Evolutionary conservation across 2,888 invertebrate genomes (phyloP).

Genomic region (Papilio elwesi): DNA sequence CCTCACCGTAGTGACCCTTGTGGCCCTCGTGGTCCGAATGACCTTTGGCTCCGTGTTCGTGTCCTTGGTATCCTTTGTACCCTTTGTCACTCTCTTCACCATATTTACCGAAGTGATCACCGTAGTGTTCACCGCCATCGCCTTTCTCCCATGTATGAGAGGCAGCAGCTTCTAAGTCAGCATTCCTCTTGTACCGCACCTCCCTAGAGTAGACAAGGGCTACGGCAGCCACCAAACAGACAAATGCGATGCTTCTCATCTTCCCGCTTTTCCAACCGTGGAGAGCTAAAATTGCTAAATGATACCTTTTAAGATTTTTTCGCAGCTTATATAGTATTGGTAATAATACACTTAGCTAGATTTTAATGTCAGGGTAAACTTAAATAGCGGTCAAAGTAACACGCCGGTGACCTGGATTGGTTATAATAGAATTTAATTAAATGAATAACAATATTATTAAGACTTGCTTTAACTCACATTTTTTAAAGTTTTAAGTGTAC

Average conservation of each 20-base stretch:
- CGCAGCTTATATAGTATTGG: constrained; percentile 80
- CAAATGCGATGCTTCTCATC: constrained; percentile 65
- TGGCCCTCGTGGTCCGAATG: constrained; percentile 88
- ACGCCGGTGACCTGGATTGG: constrained; percentile 69
- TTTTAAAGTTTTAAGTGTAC: background rate
- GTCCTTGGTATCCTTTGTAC: constrained; percentile 87
- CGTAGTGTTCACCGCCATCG: constrained; percentile 86
- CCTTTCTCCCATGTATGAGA: constrained; percentile 80
- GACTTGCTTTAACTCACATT: no score
- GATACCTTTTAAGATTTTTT: constrained; percentile 74
- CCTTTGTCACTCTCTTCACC: constrained; percentile 88
- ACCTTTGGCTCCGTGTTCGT: constrained; percentile 88
- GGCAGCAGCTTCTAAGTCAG: constrained; percentile 81
- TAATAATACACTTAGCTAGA: constrained; percentile 63
- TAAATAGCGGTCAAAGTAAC: constrained; percentile 66
- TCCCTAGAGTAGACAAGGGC: constrained; percentile 76
- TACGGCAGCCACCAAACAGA: constrained; percentile 74
- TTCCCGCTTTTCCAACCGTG: constrained; percentile 63
- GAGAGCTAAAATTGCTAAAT: constrained; percentile 77
- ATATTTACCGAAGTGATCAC: constrained; percentile 85
- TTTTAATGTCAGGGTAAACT: constrained; percentile 78
- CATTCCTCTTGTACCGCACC: constrained; percentile 73
- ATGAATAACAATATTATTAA: constrained; percentile 18
- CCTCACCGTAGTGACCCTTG: constrained; percentile 84
- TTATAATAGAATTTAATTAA: constrained; percentile 51